phyloP scores from a whole-genome alignment of 2,113 vertebrate genomes.

The Sclerurus mexicanus region DNA sequence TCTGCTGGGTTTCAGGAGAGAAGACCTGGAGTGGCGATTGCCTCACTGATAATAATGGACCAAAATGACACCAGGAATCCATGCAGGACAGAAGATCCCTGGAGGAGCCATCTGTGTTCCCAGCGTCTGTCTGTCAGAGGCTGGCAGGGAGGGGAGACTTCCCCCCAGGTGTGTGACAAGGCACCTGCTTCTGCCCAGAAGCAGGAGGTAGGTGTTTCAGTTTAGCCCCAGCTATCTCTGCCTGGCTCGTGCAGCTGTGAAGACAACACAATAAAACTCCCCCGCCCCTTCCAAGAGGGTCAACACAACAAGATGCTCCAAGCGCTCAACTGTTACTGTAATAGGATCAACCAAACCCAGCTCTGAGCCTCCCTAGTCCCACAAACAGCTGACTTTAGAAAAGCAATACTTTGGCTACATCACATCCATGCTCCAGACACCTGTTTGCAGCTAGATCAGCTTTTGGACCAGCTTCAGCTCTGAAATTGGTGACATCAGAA shows the following conservation, averaged over 20 bases:
- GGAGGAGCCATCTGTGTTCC: neutral
- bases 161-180: accelerated
- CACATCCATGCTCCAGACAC: accelerated
- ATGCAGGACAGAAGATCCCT: neutral
- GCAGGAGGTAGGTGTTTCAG: neutral
- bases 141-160: neutral
- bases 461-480: neutral
- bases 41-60: neutral
- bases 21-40: neutral
- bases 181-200: neutral
- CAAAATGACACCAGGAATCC: neutral
- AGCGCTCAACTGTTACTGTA: neutral
- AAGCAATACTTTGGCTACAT: neutral
- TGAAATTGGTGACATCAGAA: neutral
- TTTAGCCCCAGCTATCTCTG: neutral
- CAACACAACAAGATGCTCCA: neutral
- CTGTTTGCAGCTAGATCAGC: neutral
- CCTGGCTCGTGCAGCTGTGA: neutral
- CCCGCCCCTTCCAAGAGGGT: neutral
- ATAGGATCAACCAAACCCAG: neutral
- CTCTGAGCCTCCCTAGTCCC: neutral
- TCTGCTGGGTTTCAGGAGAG: neutral
- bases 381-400: neutral
- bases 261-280: no score
- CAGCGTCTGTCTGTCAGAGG: accelerated